Conservation (phyloP, 2,113 vertebrate species). For the Desmodus rotundus region DNA sequence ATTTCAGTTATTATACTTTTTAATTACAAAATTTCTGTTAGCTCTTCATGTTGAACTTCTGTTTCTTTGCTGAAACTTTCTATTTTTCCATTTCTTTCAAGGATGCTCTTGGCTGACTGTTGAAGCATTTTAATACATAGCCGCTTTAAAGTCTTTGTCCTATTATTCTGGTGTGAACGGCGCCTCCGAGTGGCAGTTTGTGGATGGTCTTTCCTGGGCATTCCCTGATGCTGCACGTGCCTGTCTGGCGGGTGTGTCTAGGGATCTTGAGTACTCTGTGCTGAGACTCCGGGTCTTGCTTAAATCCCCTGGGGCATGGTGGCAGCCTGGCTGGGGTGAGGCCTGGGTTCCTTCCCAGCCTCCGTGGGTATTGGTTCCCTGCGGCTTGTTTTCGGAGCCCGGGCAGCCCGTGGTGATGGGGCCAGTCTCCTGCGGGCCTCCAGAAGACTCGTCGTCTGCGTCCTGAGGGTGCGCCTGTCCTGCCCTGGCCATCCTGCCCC, state of each 20-base stretch:
- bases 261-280: neutral
- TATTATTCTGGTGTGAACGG: neutral
- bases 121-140: neutral
- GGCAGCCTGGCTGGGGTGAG: neutral
- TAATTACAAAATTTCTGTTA: neutral
- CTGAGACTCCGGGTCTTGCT: neutral
- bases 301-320: neutral
- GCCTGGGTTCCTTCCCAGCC: neutral
- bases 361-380: neutral
- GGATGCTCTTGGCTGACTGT: neutral
- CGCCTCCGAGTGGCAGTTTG: neutral
- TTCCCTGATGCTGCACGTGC: neutral
- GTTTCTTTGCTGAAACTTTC: neutral
- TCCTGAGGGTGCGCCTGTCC: too few species aligned
- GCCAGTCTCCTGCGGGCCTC: neutral
- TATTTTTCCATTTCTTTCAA: neutral
- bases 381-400: neutral
- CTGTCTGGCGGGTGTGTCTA: neutral
- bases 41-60: neutral
- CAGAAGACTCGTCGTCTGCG: neutral
- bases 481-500: too few species aligned
- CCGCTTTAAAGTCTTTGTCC: neutral
- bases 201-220: neutral
- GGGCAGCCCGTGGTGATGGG: too few species aligned
- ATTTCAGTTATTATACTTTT: neutral